Evolutionary conservation across 2,888 invertebrate genomes (phyloP), one percentile per base, ranked within the genome.

Genomic region (Ommatoiulus sabulosus): DNA sequence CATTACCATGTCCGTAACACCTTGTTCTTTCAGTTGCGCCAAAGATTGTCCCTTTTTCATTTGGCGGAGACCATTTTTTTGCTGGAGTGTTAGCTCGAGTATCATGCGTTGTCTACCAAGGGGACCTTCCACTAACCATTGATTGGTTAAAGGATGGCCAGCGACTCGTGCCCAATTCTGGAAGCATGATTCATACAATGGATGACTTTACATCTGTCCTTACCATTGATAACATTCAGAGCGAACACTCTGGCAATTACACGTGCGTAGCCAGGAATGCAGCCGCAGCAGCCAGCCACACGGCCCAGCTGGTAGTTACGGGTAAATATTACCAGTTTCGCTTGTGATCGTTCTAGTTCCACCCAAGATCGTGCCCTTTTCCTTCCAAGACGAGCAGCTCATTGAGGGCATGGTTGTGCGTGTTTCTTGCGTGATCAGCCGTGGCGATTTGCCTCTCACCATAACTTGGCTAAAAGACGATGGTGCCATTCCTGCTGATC

Each of bases 391-490:
- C 12, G 88, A 88, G 24, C 89, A 90, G 57, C 89, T 90, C 52
- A 89, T 89, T 84, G 90, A 89, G 57, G 90, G 90, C 84, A 90
- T 90, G 84, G 85, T 89, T 12, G 90, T 90, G n/a, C 89, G 90
- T 84, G 89, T 91, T 24, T 89, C 90, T 46, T 91, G 91, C 88
- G 89, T 90, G 24, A 87, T 91, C n/a, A 89, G 89, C 87, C 90
- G 91, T 44, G 91, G 93, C 8, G 93, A 93, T 90, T 91, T 92
- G 72, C 93, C 93, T 72, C 91, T 93, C 91, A 94, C 94, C 91
- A 95, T 96, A 91, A 93, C 94, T 89, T 96, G 96, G 96, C 94
- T 94, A 90, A 94, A 96, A 90, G 95, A 96, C 91, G 94, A 94
- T 80, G 92, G 93, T 48, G 92, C 93, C 0, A 93, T 95, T 89